phyloP scores from a whole-genome alignment of 1,140 invertebrate genomes.

The Vollenhovia emeryi region DNA sequence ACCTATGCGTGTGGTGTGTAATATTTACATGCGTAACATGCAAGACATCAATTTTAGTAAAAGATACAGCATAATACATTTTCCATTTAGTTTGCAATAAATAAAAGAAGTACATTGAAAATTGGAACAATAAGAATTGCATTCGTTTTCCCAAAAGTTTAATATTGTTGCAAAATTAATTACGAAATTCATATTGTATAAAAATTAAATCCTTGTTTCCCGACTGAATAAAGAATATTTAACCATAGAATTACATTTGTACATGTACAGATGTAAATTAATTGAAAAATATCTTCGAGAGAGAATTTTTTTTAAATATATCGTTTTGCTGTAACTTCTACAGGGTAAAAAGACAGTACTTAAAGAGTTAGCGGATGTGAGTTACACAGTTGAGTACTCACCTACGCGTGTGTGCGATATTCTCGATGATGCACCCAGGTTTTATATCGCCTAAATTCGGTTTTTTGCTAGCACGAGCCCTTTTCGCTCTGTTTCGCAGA shows the following conservation, averaged over 20 bases:
- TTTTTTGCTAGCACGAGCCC: conserved; percentile 91
- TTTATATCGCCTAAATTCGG: conserved; percentile 90
- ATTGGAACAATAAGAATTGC: neutral
- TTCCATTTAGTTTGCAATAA: neutral
- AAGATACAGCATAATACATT: conserved; percentile 40
- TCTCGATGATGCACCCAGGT: conserved; percentile 95
- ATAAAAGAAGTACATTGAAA: neutral
- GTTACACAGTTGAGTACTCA: conserved; percentile 70
- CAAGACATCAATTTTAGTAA: conserved; percentile 19
- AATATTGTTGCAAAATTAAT: neutral
- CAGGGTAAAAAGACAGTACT: neutral
- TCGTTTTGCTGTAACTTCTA: conserved; percentile 33
- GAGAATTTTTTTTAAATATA: neutral
- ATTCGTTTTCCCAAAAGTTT: neutral
- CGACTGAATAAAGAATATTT: neutral
- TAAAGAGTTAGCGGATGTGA: neutral
- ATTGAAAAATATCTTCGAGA: neutral
- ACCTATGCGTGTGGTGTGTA: neutral
- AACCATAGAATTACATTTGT: neutral
- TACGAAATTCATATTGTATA: neutral
- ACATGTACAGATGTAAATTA: neutral
- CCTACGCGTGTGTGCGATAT: conserved; percentile 92
- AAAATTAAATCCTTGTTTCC: neutral
- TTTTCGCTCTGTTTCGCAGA: conserved; percentile 93
- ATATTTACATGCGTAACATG: conserved; percentile 43